phyloP scores from a whole-genome alignment of 2,888 invertebrate species.

The Ophion ellenae region DNA sequence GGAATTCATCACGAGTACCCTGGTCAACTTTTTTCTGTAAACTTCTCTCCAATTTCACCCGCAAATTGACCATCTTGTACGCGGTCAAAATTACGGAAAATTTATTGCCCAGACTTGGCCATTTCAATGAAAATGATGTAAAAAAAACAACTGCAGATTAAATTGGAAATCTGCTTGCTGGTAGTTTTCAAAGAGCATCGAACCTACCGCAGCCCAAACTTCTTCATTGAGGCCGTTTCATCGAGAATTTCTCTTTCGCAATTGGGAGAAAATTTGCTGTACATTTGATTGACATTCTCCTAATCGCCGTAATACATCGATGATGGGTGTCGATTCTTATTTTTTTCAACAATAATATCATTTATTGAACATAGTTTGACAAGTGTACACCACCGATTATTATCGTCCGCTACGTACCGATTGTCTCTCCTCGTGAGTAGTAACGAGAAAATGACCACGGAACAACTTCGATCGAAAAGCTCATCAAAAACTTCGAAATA shows the following conservation, averaged over 20 bases:
- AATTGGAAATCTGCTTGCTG: not conserved
- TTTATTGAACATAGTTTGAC: too few species aligned
- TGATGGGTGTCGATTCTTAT: too few species aligned
- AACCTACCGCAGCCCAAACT: too few species aligned
- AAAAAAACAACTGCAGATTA: not conserved
- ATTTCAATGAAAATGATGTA: not conserved
- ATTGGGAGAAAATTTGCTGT: too few species aligned
- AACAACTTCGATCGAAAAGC: not conserved
- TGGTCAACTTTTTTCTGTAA: constrained; percentile 7
- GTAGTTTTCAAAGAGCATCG: not conserved
- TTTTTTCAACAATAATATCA: too few species aligned
- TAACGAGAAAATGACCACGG: not conserved
- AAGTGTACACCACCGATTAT: not conserved
- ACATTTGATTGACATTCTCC: too few species aligned
- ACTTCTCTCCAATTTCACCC: not conserved
- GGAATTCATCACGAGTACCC: constrained; percentile 26
- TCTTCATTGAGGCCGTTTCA: too few species aligned
- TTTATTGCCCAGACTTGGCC: not conserved
- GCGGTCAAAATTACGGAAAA: not conserved
- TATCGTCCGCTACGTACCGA: not conserved
- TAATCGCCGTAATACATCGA: too few species aligned
- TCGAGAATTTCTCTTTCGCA: too few species aligned
- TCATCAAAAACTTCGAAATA: not conserved
- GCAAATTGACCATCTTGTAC: constrained; percentile 17
- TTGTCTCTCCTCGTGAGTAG: not conserved